phyloP scores from a whole-genome alignment of 2,113 vertebrate species.

The Equus przewalskii region DNA sequence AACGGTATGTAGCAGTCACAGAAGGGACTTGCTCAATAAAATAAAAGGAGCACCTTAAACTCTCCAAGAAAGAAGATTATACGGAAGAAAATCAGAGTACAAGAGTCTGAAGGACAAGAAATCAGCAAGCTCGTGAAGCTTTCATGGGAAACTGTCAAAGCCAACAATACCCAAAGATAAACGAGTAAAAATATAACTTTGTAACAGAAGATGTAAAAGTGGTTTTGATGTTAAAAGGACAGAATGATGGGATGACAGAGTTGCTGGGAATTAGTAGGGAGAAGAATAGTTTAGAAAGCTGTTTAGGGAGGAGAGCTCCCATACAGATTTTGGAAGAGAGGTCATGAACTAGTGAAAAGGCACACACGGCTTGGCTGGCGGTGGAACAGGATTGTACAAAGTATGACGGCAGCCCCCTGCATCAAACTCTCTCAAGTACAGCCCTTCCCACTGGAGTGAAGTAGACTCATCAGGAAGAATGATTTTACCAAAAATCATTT shows the following conservation, averaged over 20 bases:
- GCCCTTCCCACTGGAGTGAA: neutral
- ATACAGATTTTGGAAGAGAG: neutral
- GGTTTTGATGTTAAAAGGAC: slow-evolving; percentile 34
- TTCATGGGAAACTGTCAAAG: neutral
- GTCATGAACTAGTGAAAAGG: slow-evolving; percentile 16
- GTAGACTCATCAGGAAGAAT: neutral
- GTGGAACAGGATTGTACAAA: neutral
- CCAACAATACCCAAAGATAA: slow-evolving; percentile 5
- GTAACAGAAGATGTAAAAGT: slow-evolving; percentile 35
- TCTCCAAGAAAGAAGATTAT: neutral
- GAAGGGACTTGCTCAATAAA: neutral
- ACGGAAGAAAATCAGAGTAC: neutral
- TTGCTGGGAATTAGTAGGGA: neutral
- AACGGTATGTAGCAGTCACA: neutral
- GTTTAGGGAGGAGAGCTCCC: neutral
- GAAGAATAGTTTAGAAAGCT: neutral
- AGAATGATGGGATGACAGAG: neutral
- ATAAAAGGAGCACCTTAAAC: neutral
- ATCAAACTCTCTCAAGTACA: neutral
- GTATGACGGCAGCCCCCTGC: neutral
- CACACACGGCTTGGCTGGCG: neutral
- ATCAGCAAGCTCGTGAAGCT: neutral
- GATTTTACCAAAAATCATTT: neutral
- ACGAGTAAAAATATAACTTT: neutral
- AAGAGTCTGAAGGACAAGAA: neutral